Percentiles rank a stretch among this genome's conserved stretches.
These are phyloP conservation scores for Sisor rabdophorus DNA, from an alignment of 2,113 vertebrate species.

Conservation along the genomic window DNA sequence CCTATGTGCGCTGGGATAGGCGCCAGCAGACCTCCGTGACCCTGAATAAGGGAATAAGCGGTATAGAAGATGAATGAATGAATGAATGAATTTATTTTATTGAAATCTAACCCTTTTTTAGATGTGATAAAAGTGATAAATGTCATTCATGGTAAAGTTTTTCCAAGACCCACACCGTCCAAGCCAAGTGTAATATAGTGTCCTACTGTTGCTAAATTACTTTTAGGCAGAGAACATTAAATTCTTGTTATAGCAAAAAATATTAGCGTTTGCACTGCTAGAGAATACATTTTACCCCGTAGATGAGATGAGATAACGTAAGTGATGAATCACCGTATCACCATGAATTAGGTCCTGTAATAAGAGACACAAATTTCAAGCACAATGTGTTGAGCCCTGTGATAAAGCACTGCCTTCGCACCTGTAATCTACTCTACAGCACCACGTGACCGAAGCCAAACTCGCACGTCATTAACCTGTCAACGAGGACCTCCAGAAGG, in stretches of 20 bases:
- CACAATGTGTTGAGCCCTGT: background rate
- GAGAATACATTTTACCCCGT: background rate
- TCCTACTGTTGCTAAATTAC: background rate
- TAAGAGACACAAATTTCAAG: background rate
- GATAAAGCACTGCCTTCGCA: conserved; percentile 24
- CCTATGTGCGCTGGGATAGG: too few species aligned
- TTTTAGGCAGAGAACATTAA: background rate
- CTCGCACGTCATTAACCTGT: conserved; percentile 53
- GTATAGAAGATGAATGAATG: too few species aligned
- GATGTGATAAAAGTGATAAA: background rate
- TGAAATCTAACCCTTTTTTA: background rate
- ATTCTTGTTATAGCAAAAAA: background rate
- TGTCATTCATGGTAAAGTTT: too few species aligned
- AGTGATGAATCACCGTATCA: conserved; percentile 18
- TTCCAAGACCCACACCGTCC: background rate
- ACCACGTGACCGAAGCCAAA: conserved; percentile 50
- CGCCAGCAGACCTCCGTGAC: too few species aligned
- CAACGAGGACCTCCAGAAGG: conserved; percentile 44
- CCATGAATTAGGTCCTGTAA: conserved; percentile 16
- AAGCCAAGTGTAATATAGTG: background rate
- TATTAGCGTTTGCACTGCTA: background rate
- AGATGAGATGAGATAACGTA: conserved; percentile 5
- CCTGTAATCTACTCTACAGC: conserved; percentile 42
- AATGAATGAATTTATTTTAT: background rate
- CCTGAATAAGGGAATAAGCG: too few species aligned